Evolutionary conservation across 1,140 invertebrate species (phyloP).

Genomic region (Metopolophium dirhodum): DNA sequence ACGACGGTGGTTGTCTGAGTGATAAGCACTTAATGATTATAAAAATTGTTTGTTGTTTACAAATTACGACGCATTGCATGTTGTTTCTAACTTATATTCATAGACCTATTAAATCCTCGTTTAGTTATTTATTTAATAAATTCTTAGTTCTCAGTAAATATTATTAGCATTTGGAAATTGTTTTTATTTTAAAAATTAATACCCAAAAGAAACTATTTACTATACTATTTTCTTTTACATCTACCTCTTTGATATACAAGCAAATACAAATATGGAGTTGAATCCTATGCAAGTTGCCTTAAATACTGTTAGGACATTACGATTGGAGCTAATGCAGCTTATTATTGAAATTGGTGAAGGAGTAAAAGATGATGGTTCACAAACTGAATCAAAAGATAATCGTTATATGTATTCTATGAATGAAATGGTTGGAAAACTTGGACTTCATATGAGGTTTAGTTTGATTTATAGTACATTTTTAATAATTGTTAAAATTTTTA

Average conservation of each 20-base stretch:
- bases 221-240: background rate
- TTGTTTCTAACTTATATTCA: too few species aligned
- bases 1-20: too few species aligned
- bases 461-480: background rate
- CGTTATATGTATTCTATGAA: constrained; percentile 54
- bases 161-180: too few species aligned
- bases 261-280: constrained; percentile 47
- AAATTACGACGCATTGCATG: too few species aligned
- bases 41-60: too few species aligned
- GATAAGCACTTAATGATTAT: too few species aligned
- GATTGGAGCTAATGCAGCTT: constrained; percentile 62
- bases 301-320: constrained; percentile 56
- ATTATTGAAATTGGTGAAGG: constrained; percentile 78
- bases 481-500: background rate
- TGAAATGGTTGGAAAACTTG: constrained; percentile 49
- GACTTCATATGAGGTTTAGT: constrained; percentile 49
- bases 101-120: too few species aligned
- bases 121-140: too few species aligned
- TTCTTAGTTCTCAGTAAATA: too few species aligned
- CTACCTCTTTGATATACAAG: background rate
- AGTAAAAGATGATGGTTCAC: constrained; percentile 75
- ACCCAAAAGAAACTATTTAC: too few species aligned
- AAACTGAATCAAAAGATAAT: constrained; percentile 73
- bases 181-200: background rate
- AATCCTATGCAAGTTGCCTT: constrained; percentile 57